These are phyloP conservation scores for Sycobia sp. DNA, from an alignment of 1,140 invertebrate species.

Conservation along the genomic window DNA sequence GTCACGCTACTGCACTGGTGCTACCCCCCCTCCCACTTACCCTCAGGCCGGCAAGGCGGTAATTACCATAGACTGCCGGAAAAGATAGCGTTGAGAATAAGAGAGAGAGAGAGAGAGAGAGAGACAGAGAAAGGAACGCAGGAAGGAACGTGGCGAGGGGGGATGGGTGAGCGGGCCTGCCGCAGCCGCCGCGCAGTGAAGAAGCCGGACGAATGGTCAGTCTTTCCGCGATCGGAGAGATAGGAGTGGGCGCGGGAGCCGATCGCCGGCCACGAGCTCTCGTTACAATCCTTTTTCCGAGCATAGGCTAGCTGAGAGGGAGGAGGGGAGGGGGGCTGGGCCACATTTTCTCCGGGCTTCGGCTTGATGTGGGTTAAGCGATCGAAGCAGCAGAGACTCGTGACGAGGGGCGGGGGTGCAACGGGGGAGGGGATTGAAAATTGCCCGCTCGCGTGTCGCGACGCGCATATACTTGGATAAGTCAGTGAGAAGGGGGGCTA, in stretches of 20 bases:
- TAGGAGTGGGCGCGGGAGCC: neutral
- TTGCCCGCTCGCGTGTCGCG: no score
- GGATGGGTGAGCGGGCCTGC: neutral
- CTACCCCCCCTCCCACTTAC: no score
- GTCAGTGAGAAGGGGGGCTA: no score
- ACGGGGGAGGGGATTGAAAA: no score
- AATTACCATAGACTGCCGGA: slow-evolving; percentile 28
- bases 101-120: slow-evolving; percentile 4
- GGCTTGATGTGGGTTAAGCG: no score
- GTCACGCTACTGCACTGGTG: neutral
- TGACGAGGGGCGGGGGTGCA: no score
- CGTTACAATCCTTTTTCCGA: neutral
- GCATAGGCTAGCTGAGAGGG: no score
- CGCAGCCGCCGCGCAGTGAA: neutral
- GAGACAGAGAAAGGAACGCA: slow-evolving; percentile 34
- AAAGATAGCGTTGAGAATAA: neutral
- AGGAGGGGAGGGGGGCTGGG: no score
- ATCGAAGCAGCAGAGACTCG: no score
- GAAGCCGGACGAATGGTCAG: slow-evolving; percentile 28
- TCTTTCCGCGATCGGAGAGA: slow-evolving; percentile 20
- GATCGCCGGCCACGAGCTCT: neutral
- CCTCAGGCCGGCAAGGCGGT: slow-evolving; percentile 6
- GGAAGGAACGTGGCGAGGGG: slow-evolving; percentile 35
- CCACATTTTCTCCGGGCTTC: no score
- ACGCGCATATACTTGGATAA: no score